phyloP scores from a whole-genome alignment of 1,140 invertebrate genomes.

The Asbolus verrucosus region DNA sequence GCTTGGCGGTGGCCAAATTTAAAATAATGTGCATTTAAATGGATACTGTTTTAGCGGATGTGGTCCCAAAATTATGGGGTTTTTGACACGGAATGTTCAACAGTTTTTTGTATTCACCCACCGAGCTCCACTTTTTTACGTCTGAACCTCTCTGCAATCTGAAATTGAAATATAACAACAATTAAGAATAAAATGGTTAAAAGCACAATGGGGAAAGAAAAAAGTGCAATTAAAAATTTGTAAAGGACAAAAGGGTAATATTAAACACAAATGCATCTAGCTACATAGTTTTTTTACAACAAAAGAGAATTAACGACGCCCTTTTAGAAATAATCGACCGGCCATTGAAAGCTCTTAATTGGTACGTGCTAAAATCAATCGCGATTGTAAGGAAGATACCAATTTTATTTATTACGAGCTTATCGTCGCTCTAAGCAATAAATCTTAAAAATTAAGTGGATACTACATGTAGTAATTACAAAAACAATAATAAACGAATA shows the following conservation, averaged over 20 bases:
- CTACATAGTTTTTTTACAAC: constrained; percentile 44
- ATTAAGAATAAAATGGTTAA: constrained; percentile 55
- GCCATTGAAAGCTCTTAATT: constrained; percentile 13
- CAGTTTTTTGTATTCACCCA: too few species aligned
- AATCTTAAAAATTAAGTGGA: too few species aligned
- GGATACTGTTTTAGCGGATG: constrained; percentile 46
- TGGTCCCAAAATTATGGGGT: constrained; percentile 48
- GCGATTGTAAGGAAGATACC: too few species aligned
- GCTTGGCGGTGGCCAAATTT: constrained; percentile 47
- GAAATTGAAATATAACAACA: constrained; percentile 53
- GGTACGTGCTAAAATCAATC: not conserved
- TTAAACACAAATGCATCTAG: constrained; percentile 48
- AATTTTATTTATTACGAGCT: too few species aligned
- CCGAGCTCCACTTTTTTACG: too few species aligned
- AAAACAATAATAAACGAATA: too few species aligned
- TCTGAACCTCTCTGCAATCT: constrained; percentile 1
- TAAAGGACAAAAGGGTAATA: constrained; percentile 51
- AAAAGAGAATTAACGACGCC: constrained; percentile 38
- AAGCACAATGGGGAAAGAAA: constrained; percentile 50
- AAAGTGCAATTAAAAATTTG: constrained; percentile 57
- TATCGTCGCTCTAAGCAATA: too few species aligned
- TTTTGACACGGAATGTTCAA: constrained; percentile 31
- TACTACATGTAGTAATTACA: too few species aligned
- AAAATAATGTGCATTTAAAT: constrained; percentile 58
- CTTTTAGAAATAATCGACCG: constrained; percentile 48